phyloP scores from a whole-genome alignment of 2,113 vertebrate species.

The Scytalopus superciliaris region DNA sequence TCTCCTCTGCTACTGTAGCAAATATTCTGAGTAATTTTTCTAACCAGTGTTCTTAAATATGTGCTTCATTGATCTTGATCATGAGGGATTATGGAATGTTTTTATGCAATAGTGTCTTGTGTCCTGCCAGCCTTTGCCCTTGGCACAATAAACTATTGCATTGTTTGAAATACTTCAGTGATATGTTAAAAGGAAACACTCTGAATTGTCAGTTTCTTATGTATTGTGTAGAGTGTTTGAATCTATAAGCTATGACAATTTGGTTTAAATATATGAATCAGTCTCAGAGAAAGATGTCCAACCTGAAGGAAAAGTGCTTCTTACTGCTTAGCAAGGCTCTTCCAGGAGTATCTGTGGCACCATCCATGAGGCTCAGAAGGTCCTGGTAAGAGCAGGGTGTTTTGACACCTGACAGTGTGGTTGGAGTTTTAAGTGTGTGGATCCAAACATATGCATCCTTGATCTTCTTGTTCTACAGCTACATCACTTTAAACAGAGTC shows the following conservation, averaged over 20 bases:
- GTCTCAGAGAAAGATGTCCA: not conserved
- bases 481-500: not conserved
- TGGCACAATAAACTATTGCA: not conserved
- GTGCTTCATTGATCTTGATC: not conserved
- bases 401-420: not conserved
- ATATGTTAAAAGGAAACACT: not conserved
- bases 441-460: not conserved
- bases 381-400: not conserved
- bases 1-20: not conserved
- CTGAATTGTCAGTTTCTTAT: not conserved
- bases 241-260: not conserved
- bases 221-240: not conserved
- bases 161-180: not conserved
- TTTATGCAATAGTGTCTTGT: not conserved
- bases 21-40: not conserved
- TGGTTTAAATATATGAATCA: not conserved
- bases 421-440: not conserved
- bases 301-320: not conserved
- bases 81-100: not conserved
- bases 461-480: not conserved
- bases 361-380: not conserved
- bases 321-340: not conserved
- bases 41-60: not conserved
- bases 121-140: not conserved
- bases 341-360: not conserved